A percentile compares a stretch with the other conserved stretches of the same genome.
Conservation (phyloP, 2,113 vertebrate genomes). For the Pao palembangensis region DNA sequence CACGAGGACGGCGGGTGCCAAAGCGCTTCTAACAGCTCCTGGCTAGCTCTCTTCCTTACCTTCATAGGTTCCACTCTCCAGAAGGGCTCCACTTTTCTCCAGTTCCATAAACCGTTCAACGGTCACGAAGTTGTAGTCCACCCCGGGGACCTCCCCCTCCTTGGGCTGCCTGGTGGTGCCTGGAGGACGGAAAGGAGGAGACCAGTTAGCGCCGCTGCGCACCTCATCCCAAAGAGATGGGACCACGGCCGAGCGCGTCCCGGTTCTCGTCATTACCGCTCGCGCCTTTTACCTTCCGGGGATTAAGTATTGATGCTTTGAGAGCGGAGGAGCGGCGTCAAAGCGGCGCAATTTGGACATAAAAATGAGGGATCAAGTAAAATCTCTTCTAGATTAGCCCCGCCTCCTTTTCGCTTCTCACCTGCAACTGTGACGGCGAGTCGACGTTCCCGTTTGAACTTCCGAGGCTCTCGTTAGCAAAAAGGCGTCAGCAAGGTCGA, state of each 20-base stretch:
- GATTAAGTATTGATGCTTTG: background rate
- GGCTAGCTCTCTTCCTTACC: slow-evolving; percentile 71
- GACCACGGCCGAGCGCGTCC: too few relatives aligned
- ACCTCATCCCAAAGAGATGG: too few relatives aligned
- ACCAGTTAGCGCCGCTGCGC: slow-evolving; percentile 7
- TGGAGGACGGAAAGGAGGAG: slow-evolving; percentile 59
- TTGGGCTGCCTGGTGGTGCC: slow-evolving; percentile 98
- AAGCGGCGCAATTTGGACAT: slow-evolving; percentile 65
- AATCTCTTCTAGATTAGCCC: slow-evolving; percentile 8
- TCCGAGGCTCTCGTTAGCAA: too few relatives aligned
- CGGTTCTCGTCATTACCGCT: too few relatives aligned
- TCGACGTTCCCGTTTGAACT: too few relatives aligned
- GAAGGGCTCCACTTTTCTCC: slow-evolving; percentile 93
- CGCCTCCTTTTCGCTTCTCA: too few relatives aligned
- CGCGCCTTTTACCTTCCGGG: background rate
- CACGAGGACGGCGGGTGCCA: slow-evolving; percentile 4
- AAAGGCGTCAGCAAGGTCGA: background rate
- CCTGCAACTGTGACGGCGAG: too few relatives aligned
- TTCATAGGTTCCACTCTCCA: slow-evolving; percentile 99
- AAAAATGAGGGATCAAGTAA: slow-evolving; percentile 46
- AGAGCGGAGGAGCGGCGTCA: slow-evolving; percentile 1
- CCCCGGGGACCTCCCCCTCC: slow-evolving; percentile 97
- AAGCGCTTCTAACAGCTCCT: too few relatives aligned
- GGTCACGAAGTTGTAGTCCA: slow-evolving; percentile 98
- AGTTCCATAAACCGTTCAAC: slow-evolving; percentile 97